Conservation (phyloP, 2,113 vertebrate species). For the Bostrychus sinensis region DNA sequence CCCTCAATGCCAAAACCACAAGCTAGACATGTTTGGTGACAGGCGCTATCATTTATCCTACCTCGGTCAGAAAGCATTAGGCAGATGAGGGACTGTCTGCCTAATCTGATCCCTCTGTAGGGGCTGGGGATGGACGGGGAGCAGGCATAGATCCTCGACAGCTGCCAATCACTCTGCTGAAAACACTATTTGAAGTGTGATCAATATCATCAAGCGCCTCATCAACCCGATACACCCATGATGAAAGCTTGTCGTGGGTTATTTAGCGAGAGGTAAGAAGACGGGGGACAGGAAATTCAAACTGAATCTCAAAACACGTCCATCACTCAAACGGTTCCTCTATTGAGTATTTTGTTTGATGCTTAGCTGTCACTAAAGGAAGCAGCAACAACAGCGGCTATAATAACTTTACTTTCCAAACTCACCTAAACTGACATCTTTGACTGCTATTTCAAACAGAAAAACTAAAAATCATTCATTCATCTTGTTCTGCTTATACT, state of each 20-base stretch:
- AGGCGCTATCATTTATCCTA: constrained; percentile 50
- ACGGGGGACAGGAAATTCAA: constrained; percentile 37
- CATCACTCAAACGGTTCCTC: constrained; percentile 32
- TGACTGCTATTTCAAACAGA: background rate
- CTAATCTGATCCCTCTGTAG: constrained; percentile 64
- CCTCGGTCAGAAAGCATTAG: constrained; percentile 64
- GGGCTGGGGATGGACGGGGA: constrained; percentile 33
- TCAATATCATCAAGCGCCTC: constrained; percentile 60
- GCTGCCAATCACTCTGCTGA: constrained; percentile 66
- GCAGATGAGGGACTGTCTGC: constrained; percentile 45
- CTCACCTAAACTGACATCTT: constrained; percentile 5
- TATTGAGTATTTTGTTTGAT: constrained; percentile 43
- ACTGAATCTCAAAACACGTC: constrained; percentile 45
- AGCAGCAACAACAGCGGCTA: background rate
- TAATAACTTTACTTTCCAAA: constrained; percentile 9
- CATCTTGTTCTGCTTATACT: background rate
- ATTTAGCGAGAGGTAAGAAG: constrained; percentile 41
- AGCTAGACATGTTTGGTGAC: constrained; percentile 55
- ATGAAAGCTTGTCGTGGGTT: constrained; percentile 48
- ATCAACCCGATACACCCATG: constrained; percentile 48
- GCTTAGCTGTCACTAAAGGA: constrained; percentile 6
- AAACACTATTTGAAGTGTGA: constrained; percentile 56
- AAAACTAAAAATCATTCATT: background rate
- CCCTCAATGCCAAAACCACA: constrained; percentile 48
- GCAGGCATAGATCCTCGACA: constrained; percentile 59